Evolutionary conservation across 2,113 vertebrate genomes (phyloP).

Genomic region (Periophthalmodon schlosseri): DNA sequence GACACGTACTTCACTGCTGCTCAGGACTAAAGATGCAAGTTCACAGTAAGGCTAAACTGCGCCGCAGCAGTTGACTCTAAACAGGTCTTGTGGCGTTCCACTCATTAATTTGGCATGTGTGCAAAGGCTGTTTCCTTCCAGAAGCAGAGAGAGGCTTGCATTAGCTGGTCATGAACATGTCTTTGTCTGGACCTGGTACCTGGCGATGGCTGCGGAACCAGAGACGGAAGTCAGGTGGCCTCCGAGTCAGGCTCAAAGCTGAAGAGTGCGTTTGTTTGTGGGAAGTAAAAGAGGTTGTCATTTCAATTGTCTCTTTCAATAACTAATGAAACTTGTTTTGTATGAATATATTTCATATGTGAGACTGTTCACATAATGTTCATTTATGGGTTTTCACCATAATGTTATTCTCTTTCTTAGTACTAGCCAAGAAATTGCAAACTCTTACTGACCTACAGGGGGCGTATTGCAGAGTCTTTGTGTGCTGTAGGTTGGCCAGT

Average conservation of each 20-base stretch:
- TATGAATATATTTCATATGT: not conserved
- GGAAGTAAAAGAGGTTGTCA: slow-evolving; percentile 15
- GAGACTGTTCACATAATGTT: not conserved
- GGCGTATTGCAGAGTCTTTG: slow-evolving; percentile 53
- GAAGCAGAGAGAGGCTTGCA: slow-evolving; percentile 43
- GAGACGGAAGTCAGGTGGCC: slow-evolving; percentile 70
- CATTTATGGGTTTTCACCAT: not conserved
- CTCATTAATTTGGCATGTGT: slow-evolving; percentile 68
- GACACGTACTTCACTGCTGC: slow-evolving; percentile 43
- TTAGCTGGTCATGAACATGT: slow-evolving; percentile 67
- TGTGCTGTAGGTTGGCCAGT: slow-evolving; percentile 47
- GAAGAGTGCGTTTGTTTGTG: slow-evolving; percentile 54
- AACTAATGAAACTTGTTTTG: not conserved
- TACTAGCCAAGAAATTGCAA: not conserved
- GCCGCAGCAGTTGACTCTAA: slow-evolving; percentile 67
- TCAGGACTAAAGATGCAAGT: slow-evolving; percentile 45
- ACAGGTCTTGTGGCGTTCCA: slow-evolving; percentile 70
- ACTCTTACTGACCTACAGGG: not conserved
- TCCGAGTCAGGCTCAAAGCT: slow-evolving; percentile 56
- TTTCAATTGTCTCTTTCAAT: slow-evolving; percentile 11
- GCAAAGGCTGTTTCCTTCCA: slow-evolving; percentile 58
- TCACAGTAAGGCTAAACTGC: slow-evolving; percentile 56
- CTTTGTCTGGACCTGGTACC: slow-evolving; percentile 64
- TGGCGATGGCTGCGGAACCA: slow-evolving; percentile 69
- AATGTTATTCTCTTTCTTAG: not conserved